Evolutionary conservation across 2,888 invertebrate genomes (phyloP).

Genomic region (Cerceris ruficornis): DNA sequence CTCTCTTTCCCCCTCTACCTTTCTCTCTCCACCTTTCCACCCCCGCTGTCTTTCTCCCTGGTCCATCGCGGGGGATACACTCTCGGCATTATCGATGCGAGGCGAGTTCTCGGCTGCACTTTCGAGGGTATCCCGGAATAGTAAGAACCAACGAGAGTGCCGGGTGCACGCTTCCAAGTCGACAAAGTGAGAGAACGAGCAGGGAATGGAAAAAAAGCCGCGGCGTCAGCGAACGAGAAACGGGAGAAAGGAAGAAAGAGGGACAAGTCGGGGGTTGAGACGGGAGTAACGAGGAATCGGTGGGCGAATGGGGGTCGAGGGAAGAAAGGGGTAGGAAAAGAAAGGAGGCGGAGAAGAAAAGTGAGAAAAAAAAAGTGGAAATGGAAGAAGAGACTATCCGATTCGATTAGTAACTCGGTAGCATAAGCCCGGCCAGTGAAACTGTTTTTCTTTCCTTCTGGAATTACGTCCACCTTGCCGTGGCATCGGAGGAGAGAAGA

Average conservation of each 20-base stretch:
- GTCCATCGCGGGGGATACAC: constrained; percentile 52
- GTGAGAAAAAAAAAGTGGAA: neutral
- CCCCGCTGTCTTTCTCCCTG: constrained; percentile 6
- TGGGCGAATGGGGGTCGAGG: constrained; percentile 13
- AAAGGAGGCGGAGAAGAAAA: neutral
- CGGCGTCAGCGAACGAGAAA: neutral
- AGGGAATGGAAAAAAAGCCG: constrained; percentile 5
- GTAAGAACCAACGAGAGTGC: constrained; percentile 56
- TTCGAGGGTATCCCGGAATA: constrained; percentile 65
- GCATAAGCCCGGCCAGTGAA: constrained; percentile 46
- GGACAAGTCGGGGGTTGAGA: neutral
- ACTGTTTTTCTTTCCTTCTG: constrained; percentile 47
- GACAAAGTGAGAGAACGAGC: constrained; percentile 40
- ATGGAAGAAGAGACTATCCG: constrained; percentile 28
- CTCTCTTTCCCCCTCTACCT: constrained; percentile 7
- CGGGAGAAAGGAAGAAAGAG: neutral
- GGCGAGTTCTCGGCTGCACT: constrained; percentile 63
- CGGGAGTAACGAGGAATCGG: neutral
- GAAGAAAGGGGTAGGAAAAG: constrained; percentile 22
- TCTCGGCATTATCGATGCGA: constrained; percentile 65
- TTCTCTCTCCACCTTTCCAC: constrained; percentile 22
- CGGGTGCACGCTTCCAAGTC: constrained; percentile 52
- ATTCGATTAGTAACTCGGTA: constrained; percentile 65
- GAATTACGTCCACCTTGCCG: constrained; percentile 38
- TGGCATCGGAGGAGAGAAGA: neutral